Percentiles rank a stretch among this genome's conserved stretches.
These are phyloP conservation scores for Actinopyga echinites DNA, from an alignment of 53 echinoderm and acorn worm genomes.

Conservation along the genomic window DNA sequence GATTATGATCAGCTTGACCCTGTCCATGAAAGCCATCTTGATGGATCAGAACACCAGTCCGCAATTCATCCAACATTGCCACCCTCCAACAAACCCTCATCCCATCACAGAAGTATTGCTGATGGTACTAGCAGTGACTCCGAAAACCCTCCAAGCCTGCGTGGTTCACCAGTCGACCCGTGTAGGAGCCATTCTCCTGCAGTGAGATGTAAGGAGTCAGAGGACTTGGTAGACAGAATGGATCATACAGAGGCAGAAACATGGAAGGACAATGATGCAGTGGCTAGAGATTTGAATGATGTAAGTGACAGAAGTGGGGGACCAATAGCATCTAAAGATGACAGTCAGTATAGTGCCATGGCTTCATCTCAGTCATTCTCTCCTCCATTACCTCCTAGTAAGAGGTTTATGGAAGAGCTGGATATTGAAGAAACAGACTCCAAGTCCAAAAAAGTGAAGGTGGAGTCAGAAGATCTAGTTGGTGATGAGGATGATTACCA, in stretches of 20 bases:
- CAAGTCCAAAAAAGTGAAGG: constrained; percentile 6
- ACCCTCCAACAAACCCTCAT: not conserved
- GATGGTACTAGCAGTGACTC: constrained; percentile 41
- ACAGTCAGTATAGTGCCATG: not conserved
- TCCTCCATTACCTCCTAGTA: not conserved
- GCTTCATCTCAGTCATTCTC: constrained; percentile 11
- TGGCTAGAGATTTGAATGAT: too few species aligned
- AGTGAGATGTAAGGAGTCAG: too few species aligned
- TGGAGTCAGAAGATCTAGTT: not conserved
- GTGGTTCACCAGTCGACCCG: not conserved
- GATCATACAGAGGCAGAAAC: too few species aligned
- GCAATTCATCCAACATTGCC: not conserved
- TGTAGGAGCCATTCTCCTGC: not conserved
- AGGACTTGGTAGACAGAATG: too few species aligned
- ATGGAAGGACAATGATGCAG: too few species aligned
- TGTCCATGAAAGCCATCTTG: constrained; percentile 10
- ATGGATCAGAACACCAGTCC: not conserved
- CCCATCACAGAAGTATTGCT: not conserved
- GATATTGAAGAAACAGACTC: not conserved
- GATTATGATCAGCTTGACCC: constrained; percentile 56
- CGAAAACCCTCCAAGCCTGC: constrained; percentile 22
- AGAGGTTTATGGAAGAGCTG: not conserved
- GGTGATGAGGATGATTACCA: constrained; percentile 20
- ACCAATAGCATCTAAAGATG: not conserved
- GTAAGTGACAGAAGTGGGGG: too few species aligned